These are phyloP conservation scores for Sphecodes monilicornis DNA, from an alignment of 2,888 invertebrate genomes.

Conservation along the genomic window DNA sequence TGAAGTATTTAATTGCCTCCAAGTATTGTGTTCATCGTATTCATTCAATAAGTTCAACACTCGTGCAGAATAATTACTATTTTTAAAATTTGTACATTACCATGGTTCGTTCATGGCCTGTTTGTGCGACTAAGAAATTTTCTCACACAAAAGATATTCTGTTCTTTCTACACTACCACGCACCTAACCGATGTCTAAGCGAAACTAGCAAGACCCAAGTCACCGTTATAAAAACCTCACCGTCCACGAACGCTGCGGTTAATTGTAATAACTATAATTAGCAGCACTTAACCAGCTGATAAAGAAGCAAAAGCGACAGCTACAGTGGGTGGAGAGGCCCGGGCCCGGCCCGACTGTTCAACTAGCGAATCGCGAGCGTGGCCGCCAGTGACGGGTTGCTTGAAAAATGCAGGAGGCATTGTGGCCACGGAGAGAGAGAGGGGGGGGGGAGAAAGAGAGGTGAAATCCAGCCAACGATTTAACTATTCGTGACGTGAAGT, in stretches of 20 bases:
- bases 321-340: slow-evolving; percentile 2
- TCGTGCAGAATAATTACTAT: slow-evolving; percentile 11
- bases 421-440: background rate
- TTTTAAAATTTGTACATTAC: slow-evolving; percentile 20
- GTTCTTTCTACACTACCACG: slow-evolving; percentile 50
- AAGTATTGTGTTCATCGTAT: too few relatives aligned
- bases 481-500: slow-evolving; percentile 5
- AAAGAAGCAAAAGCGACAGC: slow-evolving; percentile 46
- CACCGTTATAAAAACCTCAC: slow-evolving; percentile 57
- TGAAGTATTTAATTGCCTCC: too few relatives aligned
- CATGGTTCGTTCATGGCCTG: slow-evolving; percentile 22
- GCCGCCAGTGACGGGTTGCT: slow-evolving; percentile 15
- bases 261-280: slow-evolving; percentile 69
- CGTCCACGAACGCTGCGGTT: slow-evolving; percentile 52
- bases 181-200: slow-evolving; percentile 18
- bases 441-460: background rate
- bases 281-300: slow-evolving; percentile 60
- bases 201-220: slow-evolving; percentile 35
- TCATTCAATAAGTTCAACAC: too few relatives aligned
- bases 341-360: background rate
- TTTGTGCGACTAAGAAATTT: slow-evolving; percentile 52
- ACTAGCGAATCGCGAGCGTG: slow-evolving; percentile 24
- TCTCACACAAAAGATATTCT: slow-evolving; percentile 36
- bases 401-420: slow-evolving; percentile 1
- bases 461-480: slow-evolving; percentile 14